A percentile compares a stretch with the other conserved stretches of the same genome.
phyloP scores from a whole-genome alignment of 1,140 invertebrate species.

The Cotesia glomerata region DNA sequence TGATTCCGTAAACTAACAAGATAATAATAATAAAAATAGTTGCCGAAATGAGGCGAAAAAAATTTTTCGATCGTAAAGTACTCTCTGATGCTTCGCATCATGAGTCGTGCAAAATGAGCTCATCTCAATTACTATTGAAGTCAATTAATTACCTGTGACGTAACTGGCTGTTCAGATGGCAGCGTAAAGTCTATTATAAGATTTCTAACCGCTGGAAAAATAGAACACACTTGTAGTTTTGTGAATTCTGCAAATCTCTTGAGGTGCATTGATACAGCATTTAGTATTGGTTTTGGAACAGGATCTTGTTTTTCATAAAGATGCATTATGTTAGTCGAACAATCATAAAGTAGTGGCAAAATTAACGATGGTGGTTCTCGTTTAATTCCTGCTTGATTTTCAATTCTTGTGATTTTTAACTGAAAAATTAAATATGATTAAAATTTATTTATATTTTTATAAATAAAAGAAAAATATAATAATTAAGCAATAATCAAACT shows the following conservation, averaged over 20 bases:
- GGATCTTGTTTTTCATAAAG: slow-evolving; percentile 80
- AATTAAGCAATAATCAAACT: slow-evolving; percentile 52
- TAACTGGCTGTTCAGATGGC: slow-evolving; percentile 70
- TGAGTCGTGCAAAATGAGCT: no score
- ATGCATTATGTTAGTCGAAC: slow-evolving; percentile 84
- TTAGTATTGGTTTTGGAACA: slow-evolving; percentile 67
- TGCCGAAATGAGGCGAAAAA: no score
- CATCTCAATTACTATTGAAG: no score
- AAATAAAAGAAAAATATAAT: not conserved
- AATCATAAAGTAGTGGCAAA: slow-evolving; percentile 88
- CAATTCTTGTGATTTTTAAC: slow-evolving; percentile 84
- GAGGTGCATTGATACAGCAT: slow-evolving; percentile 70
- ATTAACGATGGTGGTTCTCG: slow-evolving; percentile 80
- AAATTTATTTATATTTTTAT: not conserved
- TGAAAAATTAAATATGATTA: slow-evolving; percentile 54
- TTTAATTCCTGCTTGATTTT: slow-evolving; percentile 55
- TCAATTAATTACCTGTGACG: slow-evolving; percentile 51
- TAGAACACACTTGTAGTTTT: slow-evolving; percentile 78
- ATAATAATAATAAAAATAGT: no score
- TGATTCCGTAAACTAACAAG: no score
- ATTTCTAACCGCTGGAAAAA: slow-evolving; percentile 88
- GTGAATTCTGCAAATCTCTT: slow-evolving; percentile 75
- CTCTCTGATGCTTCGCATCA: no score
- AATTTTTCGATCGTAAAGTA: no score
- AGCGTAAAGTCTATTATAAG: slow-evolving; percentile 79